Percentiles rank a stretch among this genome's conserved stretches.
Conservation (phyloP, 2,113 vertebrate species). For the Cephalopholis sonnerati region DNA sequence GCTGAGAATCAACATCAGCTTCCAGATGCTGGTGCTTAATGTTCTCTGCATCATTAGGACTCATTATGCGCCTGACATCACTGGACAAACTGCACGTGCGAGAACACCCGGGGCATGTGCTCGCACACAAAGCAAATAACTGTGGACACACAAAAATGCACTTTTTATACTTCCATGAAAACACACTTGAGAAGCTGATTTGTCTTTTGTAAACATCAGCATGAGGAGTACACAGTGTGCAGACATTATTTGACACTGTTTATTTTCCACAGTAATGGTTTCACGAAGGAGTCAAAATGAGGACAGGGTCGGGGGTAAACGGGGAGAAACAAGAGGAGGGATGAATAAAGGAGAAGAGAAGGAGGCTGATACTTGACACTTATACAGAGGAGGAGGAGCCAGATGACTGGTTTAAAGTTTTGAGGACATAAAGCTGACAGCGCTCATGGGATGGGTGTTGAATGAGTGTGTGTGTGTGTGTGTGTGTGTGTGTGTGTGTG, state of each 20-base stretch:
- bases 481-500: no score
- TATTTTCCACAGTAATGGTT: conserved; percentile 2
- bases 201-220: not conserved
- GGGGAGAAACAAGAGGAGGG: not conserved
- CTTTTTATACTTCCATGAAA: not conserved
- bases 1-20: conserved; percentile 12
- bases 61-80: conserved; percentile 13
- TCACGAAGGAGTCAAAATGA: not conserved
- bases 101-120: not conserved
- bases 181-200: not conserved
- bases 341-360: not conserved
- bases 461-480: no score
- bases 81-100: not conserved
- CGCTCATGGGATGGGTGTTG: conserved; percentile 17
- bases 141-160: not conserved
- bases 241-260: conserved; percentile 25
- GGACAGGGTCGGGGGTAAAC: not conserved
- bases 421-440: conserved; percentile 20
- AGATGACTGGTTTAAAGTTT: conserved; percentile 9
- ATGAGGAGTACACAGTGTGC: not conserved
- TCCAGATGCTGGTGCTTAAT: conserved; percentile 60
- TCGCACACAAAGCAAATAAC: not conserved
- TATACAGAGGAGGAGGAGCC: conserved; percentile 10
- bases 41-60: conserved; percentile 46
- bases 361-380: not conserved